Evolutionary conservation across 2,888 invertebrate species (phyloP).

Genomic region (Labia minor): DNA sequence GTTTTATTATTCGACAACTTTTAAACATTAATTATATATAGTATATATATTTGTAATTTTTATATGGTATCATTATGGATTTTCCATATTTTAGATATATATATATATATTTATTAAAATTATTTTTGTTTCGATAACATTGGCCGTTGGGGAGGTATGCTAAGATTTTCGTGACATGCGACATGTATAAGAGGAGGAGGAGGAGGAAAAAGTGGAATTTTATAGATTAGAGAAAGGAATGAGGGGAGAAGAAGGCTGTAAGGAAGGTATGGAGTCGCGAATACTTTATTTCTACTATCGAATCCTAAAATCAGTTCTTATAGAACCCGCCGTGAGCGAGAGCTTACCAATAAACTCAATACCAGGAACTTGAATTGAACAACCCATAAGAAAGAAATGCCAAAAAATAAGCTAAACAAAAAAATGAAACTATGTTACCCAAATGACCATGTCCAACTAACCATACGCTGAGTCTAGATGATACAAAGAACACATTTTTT

Average conservation of each 20-base stretch:
- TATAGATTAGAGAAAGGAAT: no score
- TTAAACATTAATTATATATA: not conserved
- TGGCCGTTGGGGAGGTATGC: not conserved
- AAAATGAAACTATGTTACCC: not conserved
- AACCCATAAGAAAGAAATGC: not conserved
- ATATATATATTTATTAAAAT: not conserved
- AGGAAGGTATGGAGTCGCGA: not conserved
- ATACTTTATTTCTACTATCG: not conserved
- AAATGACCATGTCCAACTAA: not conserved
- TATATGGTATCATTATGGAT: not conserved
- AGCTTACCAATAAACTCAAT: not conserved
- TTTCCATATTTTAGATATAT: not conserved
- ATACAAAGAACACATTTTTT: not conserved
- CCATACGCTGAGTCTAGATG: not conserved
- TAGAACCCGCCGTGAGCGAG: not conserved
- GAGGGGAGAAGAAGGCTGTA: not conserved
- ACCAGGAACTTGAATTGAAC: not conserved
- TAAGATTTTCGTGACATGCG: not conserved
- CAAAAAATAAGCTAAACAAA: not conserved
- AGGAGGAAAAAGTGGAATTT: not conserved
- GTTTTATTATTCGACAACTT: not conserved
- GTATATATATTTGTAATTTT: not conserved
- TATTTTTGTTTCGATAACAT: not conserved
- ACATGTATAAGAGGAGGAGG: not conserved
- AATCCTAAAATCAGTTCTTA: not conserved